A percentile compares a stretch with the other conserved stretches of the same genome.
phyloP scores from a whole-genome alignment of 2,888 invertebrate species.

The Dynastes tityus region DNA sequence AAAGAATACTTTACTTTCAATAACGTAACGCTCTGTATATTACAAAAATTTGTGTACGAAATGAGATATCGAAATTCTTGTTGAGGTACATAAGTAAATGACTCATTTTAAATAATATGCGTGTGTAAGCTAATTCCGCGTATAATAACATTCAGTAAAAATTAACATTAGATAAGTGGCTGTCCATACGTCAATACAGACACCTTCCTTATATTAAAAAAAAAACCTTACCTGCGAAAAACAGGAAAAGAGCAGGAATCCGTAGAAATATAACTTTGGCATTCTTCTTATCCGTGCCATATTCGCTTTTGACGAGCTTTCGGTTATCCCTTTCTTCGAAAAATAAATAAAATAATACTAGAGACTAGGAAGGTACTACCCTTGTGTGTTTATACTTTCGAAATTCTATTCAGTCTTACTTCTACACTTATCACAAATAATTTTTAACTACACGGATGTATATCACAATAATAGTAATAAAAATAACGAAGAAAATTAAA shows the following conservation, averaged over 20 bases:
- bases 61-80: too few species aligned
- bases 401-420: constrained; percentile 44
- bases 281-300: constrained; percentile 44
- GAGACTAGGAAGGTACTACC: constrained; percentile 16
- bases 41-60: too few species aligned
- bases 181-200: constrained; percentile 7
- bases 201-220: not conserved
- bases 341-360: constrained; percentile 40
- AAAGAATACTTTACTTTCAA: too few species aligned
- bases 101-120: too few species aligned
- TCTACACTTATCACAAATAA: constrained; percentile 50
- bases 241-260: constrained; percentile 43
- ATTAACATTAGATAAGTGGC: not conserved
- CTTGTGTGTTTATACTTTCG: not conserved
- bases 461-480: constrained; percentile 43
- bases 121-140: not conserved
- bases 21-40: too few species aligned
- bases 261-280: constrained; percentile 51
- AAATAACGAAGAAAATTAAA: constrained; percentile 37
- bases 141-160: not conserved
- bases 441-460: constrained; percentile 41
- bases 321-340: constrained; percentile 12
- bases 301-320: constrained; percentile 1
- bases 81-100: too few species aligned
- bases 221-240: constrained; percentile 34